Evolutionary conservation across 2,888 invertebrate genomes (phyloP).

Genomic region (Tineola bisselliella): DNA sequence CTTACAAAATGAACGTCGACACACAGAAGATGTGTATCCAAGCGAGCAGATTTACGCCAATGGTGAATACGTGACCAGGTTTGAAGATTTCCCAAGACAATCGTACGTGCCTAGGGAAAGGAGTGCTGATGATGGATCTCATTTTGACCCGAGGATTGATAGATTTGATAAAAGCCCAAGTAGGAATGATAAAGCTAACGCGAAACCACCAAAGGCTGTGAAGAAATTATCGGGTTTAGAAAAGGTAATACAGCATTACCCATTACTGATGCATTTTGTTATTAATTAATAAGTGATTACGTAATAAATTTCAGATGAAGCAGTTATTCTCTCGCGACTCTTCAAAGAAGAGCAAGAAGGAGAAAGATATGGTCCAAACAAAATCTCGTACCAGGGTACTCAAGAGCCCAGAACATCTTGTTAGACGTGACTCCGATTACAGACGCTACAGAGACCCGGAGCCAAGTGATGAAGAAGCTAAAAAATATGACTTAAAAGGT

Average conservation of each 20-base stretch:
- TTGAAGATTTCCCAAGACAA: conserved; percentile 45
- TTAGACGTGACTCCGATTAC: conserved; percentile 52
- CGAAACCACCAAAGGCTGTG: conserved; percentile 68
- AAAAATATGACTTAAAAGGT: conserved; percentile 40
- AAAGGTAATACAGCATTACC: conserved; percentile 59
- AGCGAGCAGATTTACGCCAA: conserved; percentile 58
- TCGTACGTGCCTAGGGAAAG: conserved; percentile 53
- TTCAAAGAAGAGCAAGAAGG: conserved; percentile 75
- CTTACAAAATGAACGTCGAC: conserved; percentile 77
- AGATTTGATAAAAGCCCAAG: conserved; percentile 65
- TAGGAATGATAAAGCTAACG: conserved; percentile 57
- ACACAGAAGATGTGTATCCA: conserved; percentile 73
- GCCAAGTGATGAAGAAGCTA: conserved; percentile 50
- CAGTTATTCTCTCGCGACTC: conserved; percentile 78
- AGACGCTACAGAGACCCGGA: conserved; percentile 58
- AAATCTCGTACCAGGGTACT: conserved; percentile 54
- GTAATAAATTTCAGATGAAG: conserved; percentile 71
- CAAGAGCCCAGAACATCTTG: conserved; percentile 67
- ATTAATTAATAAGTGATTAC: neutral
- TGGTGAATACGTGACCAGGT: conserved; percentile 47
- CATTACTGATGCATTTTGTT: neutral
- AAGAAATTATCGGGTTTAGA: conserved; percentile 78
- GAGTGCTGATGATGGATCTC: conserved; percentile 74
- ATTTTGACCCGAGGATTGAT: conserved; percentile 71
- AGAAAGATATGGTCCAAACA: conserved; percentile 62